A percentile compares a stretch with the other conserved stretches of the same genome.
Conservation (phyloP, 1,140 invertebrate genomes). For the Brachionus asplanchnoidis region DNA sequence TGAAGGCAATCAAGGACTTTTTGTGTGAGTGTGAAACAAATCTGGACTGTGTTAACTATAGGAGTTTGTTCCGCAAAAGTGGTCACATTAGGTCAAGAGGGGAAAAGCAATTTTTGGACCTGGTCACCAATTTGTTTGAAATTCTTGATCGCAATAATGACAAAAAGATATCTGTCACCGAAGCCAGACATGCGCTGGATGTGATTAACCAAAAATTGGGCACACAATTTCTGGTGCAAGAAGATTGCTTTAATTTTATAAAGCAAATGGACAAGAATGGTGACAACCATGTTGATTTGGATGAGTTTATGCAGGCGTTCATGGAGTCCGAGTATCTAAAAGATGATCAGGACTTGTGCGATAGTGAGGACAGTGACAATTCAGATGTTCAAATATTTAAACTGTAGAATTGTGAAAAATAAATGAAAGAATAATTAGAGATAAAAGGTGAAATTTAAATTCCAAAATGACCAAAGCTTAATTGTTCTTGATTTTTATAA, state of each 20-base stretch:
- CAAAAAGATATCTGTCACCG: neutral
- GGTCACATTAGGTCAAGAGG: neutral
- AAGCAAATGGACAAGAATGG: constrained; percentile 13
- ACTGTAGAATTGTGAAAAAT: neutral
- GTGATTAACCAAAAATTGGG: neutral
- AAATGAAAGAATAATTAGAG: neutral
- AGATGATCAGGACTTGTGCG: neutral
- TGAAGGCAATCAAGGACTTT: constrained; percentile 5
- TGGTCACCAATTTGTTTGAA: neutral
- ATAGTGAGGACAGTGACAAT: neutral
- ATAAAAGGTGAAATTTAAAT: too few species aligned
- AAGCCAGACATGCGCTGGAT: neutral
- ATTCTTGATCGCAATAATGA: constrained; percentile 9
- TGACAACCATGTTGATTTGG: constrained; percentile 5
- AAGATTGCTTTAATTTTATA: constrained; percentile 6
- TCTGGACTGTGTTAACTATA: neutral
- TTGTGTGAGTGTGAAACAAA: constrained; percentile 27
- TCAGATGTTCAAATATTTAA: neutral
- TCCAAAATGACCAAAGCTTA: too few species aligned
- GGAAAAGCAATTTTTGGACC: neutral
- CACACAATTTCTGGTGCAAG: neutral
- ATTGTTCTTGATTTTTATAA: too few species aligned
- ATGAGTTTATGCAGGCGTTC: neutral
- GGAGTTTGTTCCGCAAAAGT: neutral
- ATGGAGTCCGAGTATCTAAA: neutral